These are phyloP conservation scores for Phasianus colchicus DNA, from an alignment of 2,113 vertebrate species.

Conservation along the genomic window DNA sequence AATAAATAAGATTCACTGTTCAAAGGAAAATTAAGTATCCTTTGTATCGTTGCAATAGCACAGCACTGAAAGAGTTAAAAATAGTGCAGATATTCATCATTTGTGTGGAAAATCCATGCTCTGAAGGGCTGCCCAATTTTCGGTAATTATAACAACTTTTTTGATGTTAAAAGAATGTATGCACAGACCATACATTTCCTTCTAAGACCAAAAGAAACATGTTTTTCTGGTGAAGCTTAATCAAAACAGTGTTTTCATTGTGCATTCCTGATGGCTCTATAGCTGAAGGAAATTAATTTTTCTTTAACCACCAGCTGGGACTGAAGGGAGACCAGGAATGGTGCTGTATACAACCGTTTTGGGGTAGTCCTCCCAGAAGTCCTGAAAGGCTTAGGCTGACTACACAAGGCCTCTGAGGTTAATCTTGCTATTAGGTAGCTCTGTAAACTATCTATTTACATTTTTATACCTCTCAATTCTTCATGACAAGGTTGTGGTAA, in stretches of 20 bases:
- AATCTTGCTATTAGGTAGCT: not conserved
- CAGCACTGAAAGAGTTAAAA: slow-evolving; percentile 55
- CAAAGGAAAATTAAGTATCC: slow-evolving; percentile 21
- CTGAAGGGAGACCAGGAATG: not conserved
- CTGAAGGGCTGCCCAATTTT: slow-evolving; percentile 63
- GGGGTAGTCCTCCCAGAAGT: not conserved
- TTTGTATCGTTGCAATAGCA: slow-evolving; percentile 19
- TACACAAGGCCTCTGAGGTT: slow-evolving; percentile 3
- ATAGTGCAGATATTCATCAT: slow-evolving; percentile 34
- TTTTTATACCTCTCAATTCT: slow-evolving; percentile 30
- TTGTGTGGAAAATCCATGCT: slow-evolving; percentile 38
- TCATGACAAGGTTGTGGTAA: slow-evolving; percentile 24
- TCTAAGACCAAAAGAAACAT: slow-evolving; percentile 68
- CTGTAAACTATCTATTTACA: slow-evolving; percentile 24
- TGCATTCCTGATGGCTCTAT: not conserved
- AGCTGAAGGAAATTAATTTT: slow-evolving; percentile 58
- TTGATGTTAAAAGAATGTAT: slow-evolving; percentile 62
- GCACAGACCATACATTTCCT: slow-evolving; percentile 59
- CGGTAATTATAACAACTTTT: slow-evolving; percentile 23
- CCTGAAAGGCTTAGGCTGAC: slow-evolving; percentile 2
- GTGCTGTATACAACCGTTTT: not conserved
- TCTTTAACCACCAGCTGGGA: slow-evolving; percentile 33
- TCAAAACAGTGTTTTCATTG: slow-evolving; percentile 56
- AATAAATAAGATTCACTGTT: slow-evolving; percentile 28
- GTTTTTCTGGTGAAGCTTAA: slow-evolving; percentile 67